Evolutionary conservation across 2,113 vertebrate genomes (phyloP), one percentile per base, ranked within the genome.

Genomic region (Nettapus auritus): DNA sequence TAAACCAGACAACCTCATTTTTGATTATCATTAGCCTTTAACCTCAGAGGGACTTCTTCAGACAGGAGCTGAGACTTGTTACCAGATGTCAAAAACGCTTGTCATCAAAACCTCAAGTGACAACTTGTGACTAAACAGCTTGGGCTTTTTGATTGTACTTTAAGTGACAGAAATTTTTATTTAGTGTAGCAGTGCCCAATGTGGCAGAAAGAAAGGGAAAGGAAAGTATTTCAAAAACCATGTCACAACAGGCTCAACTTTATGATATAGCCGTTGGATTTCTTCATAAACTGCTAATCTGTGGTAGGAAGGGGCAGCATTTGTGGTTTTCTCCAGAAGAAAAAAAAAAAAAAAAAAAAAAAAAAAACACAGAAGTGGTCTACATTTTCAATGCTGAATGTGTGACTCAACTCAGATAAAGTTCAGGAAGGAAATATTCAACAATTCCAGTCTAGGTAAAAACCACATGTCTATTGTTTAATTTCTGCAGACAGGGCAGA

Each of bases 1-100:
- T 92, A 94, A 97, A 90, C 76, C 96, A 97, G 96, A 83, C 93
- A 89, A 74, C 25, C 86, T 94, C 21, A 0, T 56, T 94, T 95
- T 97, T 93, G 25, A 82, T 96, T 96, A 89, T 80, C 86, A 92
- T 92, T 96, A 92, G 77, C 88, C 89, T 96, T 73, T 94, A 96
- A 97, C 95, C 95, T 94, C 94, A 60, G 76, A 97, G 89, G 59
- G 90, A 89, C 95, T 96, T 97, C 94, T 95, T 97, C 95, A 95
- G 94, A 94, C 80, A 28, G 83, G 89, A 96, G 75, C 64, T 92
- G 81, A 74, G 90, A 89, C 81, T 33, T 36, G 81, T 94, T 82
- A 76, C 42, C 95, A 94, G 88, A 88, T 63, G 21, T 91, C 48
- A 94, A 71, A 86, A 88, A 38, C 66, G 60, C 66, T 93, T 29